Conservation (phyloP, 1,140 invertebrate species). For the Amphibalanus amphitrite region DNA sequence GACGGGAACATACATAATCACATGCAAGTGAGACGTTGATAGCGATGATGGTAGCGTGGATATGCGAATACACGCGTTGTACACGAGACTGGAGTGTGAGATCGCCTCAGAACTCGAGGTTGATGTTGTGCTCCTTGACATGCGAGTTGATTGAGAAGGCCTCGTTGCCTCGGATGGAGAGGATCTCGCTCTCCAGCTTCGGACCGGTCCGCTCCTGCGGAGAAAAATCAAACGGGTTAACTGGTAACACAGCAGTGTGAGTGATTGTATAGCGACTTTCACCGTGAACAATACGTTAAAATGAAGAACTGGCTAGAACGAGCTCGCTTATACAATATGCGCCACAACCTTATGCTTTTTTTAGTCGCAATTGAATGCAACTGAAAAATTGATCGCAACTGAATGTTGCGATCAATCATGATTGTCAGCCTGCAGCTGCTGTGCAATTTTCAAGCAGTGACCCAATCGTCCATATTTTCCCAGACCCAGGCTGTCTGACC, state of each 20-base stretch:
- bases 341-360: too few species aligned
- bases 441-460: too few species aligned
- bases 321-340: neutral
- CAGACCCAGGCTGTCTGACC: conserved; percentile 34
- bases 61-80: neutral
- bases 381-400: too few species aligned
- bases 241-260: too few species aligned
- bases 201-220: conserved; percentile 26
- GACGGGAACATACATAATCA: neutral
- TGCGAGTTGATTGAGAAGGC: neutral
- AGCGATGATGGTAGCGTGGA: neutral
- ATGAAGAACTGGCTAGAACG: too few species aligned
- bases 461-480: too few species aligned
- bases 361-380: too few species aligned
- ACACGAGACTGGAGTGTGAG: neutral
- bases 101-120: neutral
- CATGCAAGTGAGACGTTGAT: neutral
- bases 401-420: too few species aligned
- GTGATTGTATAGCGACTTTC: too few species aligned
- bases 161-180: conserved; percentile 29
- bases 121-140: neutral
- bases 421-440: too few species aligned
- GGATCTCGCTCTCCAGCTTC: conserved; percentile 25
- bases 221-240: conserved; percentile 6
- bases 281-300: too few species aligned